These are phyloP conservation scores for Zaprionus gabonicus DNA, from an alignment of 1,140 invertebrate species.

Conservation along the genomic window DNA sequence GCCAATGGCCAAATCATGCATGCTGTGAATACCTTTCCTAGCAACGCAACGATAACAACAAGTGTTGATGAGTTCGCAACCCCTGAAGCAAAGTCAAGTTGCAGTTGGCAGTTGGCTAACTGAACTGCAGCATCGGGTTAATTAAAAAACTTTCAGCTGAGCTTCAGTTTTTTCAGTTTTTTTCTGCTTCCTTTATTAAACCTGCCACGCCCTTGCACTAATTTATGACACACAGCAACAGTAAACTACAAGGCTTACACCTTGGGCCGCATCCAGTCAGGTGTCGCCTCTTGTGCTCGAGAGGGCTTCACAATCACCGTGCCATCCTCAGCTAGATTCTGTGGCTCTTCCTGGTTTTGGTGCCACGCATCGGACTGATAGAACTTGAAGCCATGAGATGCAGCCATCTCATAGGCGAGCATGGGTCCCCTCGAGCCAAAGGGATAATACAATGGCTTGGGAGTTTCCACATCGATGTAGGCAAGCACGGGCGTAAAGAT, in stretches of 20 bases:
- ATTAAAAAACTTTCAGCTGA: constrained; percentile 76
- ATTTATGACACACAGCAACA: constrained; percentile 35
- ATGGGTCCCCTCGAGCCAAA: constrained; percentile 60
- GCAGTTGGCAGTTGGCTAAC: constrained; percentile 18
- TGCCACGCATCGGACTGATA: constrained; percentile 61
- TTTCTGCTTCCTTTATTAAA: constrained; percentile 43
- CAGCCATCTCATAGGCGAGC: constrained; percentile 56
- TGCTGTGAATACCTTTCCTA: constrained; percentile 49
- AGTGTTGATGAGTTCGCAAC: constrained; percentile 41
- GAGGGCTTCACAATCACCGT: constrained; percentile 9
- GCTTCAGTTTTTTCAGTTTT: constrained; percentile 19
- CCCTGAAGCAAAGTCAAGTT: constrained; percentile 36
- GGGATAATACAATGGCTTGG: constrained; percentile 53
- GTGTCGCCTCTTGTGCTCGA: constrained; percentile 29
- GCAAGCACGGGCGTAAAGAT: constrained; percentile 60
- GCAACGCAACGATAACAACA: constrained; percentile 28
- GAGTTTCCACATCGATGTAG: constrained; percentile 47
- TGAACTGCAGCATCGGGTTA: constrained; percentile 44
- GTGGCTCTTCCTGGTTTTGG: constrained; percentile 14
- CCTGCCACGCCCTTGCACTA: constrained; percentile 17
- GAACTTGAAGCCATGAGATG: constrained; percentile 52
- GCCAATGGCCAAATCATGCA: constrained; percentile 71
- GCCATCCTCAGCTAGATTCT: not conserved
- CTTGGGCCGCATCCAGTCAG: constrained; percentile 16
- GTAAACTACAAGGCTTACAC: constrained; percentile 5